Percentiles rank a stretch among this genome's conserved stretches.
Evolutionary conservation across 2,888 invertebrate species (phyloP).

Genomic region (Macrophya annulata): DNA sequence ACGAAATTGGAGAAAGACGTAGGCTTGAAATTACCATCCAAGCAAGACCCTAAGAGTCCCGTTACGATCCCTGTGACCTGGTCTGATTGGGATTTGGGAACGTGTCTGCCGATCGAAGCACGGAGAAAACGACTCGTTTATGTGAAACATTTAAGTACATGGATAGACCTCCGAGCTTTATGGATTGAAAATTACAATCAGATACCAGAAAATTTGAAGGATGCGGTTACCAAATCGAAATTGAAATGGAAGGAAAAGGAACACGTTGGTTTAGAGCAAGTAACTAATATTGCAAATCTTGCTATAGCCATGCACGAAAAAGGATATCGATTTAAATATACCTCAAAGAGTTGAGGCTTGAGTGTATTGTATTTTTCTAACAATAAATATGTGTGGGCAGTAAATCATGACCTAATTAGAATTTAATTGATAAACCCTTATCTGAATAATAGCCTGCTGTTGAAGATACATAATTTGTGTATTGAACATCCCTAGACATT

Average conservation of each 20-base stretch:
- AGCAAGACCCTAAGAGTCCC: slow-evolving; percentile 67
- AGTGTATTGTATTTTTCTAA: not conserved
- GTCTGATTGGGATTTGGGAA: slow-evolving; percentile 85
- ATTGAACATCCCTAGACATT: not conserved
- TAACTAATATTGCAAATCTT: slow-evolving; percentile 83
- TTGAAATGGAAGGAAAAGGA: slow-evolving; percentile 83
- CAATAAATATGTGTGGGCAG: not conserved
- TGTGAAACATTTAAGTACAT: slow-evolving; percentile 81
- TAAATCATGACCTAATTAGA: not conserved
- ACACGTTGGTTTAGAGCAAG: slow-evolving; percentile 84
- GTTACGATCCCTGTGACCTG: slow-evolving; percentile 82
- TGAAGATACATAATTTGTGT: slow-evolving; percentile 6
- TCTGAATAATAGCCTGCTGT: not conserved
- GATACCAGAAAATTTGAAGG: slow-evolving; percentile 81
- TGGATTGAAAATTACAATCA: slow-evolving; percentile 82
- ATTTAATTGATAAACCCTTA: not conserved
- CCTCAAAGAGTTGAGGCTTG: slow-evolving; percentile 23
- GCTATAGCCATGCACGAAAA: slow-evolving; percentile 67
- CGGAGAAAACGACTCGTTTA: slow-evolving; percentile 82
- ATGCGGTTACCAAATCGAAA: slow-evolving; percentile 82
- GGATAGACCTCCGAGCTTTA: slow-evolving; percentile 83
- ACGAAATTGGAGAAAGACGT: slow-evolving; percentile 80
- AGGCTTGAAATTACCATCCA: slow-evolving; percentile 74
- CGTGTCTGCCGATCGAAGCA: slow-evolving; percentile 83
- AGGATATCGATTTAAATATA: slow-evolving; percentile 26